Conservation (phyloP, 2,113 vertebrate genomes). For the Tilapia sparmanii region DNA sequence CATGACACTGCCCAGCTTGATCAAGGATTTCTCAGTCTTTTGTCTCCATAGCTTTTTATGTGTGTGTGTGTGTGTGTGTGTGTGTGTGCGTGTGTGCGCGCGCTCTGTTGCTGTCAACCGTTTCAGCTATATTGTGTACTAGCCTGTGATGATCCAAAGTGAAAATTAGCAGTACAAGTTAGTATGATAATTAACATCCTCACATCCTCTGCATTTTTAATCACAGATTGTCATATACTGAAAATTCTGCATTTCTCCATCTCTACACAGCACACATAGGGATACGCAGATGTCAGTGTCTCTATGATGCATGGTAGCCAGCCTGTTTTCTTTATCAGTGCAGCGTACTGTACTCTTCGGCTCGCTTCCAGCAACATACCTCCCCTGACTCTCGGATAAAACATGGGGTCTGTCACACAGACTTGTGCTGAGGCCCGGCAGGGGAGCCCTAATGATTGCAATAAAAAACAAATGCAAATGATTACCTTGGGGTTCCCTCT, state of each 20-base stretch:
- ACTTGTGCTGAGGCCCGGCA: conserved; percentile 48
- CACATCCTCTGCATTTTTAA: conserved; percentile 16
- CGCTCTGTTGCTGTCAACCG: neutral
- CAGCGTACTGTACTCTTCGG: conserved; percentile 41
- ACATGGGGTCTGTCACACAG: conserved; percentile 66
- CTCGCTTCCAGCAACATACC: conserved; percentile 54
- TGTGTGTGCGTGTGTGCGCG: neutral
- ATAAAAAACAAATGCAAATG: conserved; percentile 76
- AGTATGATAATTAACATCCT: conserved; percentile 23
- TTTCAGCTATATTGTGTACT: neutral
- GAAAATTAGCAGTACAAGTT: neutral
- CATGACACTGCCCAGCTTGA: conserved; percentile 11
- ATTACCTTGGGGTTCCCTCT: conserved; percentile 72
- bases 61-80: neutral
- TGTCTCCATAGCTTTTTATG: neutral
- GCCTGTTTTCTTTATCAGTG: conserved; percentile 52
- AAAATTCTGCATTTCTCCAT: neutral
- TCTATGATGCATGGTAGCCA: conserved; percentile 42
- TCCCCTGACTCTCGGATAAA: conserved; percentile 67
- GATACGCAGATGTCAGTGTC: conserved; percentile 35
- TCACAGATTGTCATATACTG: conserved; percentile 9
- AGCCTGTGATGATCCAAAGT: neutral
- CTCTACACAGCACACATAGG: conserved; percentile 9
- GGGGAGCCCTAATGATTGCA: conserved; percentile 70
- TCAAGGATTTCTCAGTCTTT: conserved; percentile 18